These are phyloP conservation scores for Hanleya hanleyi DNA, from an alignment of 2,888 invertebrate species.

Conservation along the genomic window DNA sequence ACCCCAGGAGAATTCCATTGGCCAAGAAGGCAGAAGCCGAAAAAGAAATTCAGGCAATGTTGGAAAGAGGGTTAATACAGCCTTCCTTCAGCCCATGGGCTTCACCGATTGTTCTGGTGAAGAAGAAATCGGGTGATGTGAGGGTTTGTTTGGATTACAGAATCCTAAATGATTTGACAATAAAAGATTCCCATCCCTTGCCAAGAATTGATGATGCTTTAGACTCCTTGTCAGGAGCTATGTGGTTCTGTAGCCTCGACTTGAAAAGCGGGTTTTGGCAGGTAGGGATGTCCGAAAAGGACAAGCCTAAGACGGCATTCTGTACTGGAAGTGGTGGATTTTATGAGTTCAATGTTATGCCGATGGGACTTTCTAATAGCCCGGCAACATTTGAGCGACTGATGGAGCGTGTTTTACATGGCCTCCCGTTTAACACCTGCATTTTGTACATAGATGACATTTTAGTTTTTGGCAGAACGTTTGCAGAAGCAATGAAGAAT, in stretches of 20 bases:
- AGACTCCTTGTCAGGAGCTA: conserved; percentile 17
- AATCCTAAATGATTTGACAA: conserved; percentile 38
- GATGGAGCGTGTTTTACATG: too few species aligned
- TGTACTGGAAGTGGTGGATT: conserved; percentile 28
- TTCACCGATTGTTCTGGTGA: conserved; percentile 65
- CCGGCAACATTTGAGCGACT: too few species aligned
- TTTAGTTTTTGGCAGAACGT: too few species aligned
- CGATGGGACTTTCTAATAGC: too few species aligned
- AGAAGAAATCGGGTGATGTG: conserved; percentile 60
- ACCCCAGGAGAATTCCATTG: conserved; percentile 12
- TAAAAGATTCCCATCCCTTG: conserved; percentile 26
- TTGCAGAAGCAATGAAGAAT: too few species aligned
- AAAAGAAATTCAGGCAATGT: conserved; percentile 15
- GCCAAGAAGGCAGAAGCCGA: background rate
- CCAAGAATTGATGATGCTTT: conserved; percentile 23
- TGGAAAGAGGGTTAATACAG: conserved; percentile 23
- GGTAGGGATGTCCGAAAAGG: conserved; percentile 33
- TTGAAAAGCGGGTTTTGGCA: conserved; percentile 43
- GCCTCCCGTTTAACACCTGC: too few species aligned
- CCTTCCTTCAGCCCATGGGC: conserved; percentile 64
- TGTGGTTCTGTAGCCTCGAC: conserved; percentile 21
- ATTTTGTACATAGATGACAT: too few species aligned
- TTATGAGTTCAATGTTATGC: conserved; percentile 40
- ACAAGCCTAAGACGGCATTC: conserved; percentile 45
- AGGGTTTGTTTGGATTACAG: conserved; percentile 55